Evolutionary conservation across 1,140 invertebrate genomes (phyloP), one percentile per base, ranked within the genome.

Genomic region (Globodera ellingtonae): DNA sequence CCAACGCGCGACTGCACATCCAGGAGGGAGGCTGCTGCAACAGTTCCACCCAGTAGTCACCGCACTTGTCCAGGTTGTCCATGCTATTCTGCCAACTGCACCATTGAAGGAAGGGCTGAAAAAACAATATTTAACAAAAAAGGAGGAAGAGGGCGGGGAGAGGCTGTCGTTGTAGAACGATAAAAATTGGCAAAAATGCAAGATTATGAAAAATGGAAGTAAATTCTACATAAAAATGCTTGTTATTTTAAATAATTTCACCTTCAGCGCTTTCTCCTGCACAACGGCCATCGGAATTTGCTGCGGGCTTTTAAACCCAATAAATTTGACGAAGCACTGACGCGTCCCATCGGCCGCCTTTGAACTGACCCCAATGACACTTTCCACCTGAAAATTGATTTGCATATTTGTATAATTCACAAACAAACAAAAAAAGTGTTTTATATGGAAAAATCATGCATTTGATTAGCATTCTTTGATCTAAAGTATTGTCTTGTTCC

Each of bases 261-360:
- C 78, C 69, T 72, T 15, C n/a, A 50, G 67, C 62, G 78, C 78
- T 62, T 73, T 59, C 15, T 72, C 6, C 48, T 35, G 47, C 24
- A 79, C 67, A 18, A 72, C 21, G n/a, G n/a, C 48, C 10, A 50
- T 46, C 46, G 78, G 70, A 79, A 79, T 48, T 52, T 72, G 65
- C n/a, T 79, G 78, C 21, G 78, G 69, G 66, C 24, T 24, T 46
- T 69, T 73, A 6, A 73, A 72, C 8, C 78, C 78, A 47, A 59
- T 66, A 62, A 79, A 79, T 47, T 79, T 79, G 15, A 79, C 78
- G 35, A 73, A 48, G 52, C 75, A 77, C 75, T 44, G 48, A 18
- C 70, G 47, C 13, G 48, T 35, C 0, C 13, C 48, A 15, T 21
- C 15, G 21, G 24, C 59, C 46, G 46, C 65, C 70, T 72, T 72